phyloP scores from a whole-genome alignment of 2,113 vertebrate species.

The Ammodytes marinus region DNA sequence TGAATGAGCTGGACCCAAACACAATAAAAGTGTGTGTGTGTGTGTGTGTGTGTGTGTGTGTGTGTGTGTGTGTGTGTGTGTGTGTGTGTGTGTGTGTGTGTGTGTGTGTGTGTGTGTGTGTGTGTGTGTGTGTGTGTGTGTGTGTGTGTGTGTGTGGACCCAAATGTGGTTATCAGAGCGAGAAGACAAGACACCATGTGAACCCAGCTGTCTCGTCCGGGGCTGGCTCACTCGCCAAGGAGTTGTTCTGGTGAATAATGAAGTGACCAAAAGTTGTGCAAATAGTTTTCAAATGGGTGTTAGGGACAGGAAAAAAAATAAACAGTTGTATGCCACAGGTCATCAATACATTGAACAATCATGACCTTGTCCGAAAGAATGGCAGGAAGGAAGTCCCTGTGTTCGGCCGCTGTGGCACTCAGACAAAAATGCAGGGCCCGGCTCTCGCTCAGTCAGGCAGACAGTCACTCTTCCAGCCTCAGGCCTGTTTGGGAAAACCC shows the following conservation, averaged over 20 bases:
- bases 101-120: no score
- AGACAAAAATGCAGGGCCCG: slow-evolving; percentile 66
- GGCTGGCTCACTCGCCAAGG: slow-evolving; percentile 38
- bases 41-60: no score
- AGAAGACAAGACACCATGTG: slow-evolving; percentile 71
- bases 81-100: no score
- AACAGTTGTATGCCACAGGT: not conserved
- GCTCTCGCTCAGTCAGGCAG: slow-evolving; percentile 68
- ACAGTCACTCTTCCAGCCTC: slow-evolving; percentile 64
- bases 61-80: no score
- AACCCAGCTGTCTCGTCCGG: slow-evolving; percentile 54
- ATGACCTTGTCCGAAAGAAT: slow-evolving; percentile 45
- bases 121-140: no score
- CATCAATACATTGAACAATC: slow-evolving; percentile 20
- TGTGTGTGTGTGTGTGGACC: slow-evolving; percentile 14
- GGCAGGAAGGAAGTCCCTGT: slow-evolving; percentile 63
- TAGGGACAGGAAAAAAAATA: not conserved
- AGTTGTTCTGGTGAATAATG: slow-evolving; percentile 31
- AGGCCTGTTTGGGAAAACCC: slow-evolving; percentile 63
- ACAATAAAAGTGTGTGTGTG: slow-evolving; percentile 1
- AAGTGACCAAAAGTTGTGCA: not conserved
- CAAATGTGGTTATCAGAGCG: slow-evolving; percentile 77
- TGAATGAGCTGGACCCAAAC: slow-evolving; percentile 64
- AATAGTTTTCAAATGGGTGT: slow-evolving; percentile 13
- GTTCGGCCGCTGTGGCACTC: slow-evolving; percentile 50